A percentile compares a stretch with the other conserved stretches of the same genome.
Conservation (phyloP, 2,113 vertebrate genomes). For the Tachycineta bicolor region DNA sequence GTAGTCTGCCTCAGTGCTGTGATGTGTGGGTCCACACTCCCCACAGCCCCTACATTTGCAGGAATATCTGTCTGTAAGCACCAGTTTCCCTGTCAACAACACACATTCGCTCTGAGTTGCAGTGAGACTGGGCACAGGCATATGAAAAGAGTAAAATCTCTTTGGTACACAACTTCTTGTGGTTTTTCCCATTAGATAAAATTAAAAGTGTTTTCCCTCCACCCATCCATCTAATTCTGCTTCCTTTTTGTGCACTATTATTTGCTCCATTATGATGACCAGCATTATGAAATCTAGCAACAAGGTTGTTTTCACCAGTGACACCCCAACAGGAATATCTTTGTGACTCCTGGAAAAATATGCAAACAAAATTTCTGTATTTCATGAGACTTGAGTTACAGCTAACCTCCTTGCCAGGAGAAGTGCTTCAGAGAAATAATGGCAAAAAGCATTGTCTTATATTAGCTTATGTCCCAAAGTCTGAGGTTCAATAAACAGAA, state of each 20-base stretch:
- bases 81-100: background rate
- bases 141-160: background rate
- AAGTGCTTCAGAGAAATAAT: background rate
- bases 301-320: background rate
- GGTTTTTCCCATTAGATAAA: background rate
- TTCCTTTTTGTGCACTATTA: background rate
- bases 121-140: fast-evolving
- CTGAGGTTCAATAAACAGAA: background rate
- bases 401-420: background rate
- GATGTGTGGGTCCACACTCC: background rate
- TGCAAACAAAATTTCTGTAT: background rate
- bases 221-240: background rate
- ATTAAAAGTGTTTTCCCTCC: background rate
- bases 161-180: background rate
- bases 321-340: background rate
- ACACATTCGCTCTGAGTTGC: background rate
- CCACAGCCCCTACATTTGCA: background rate
- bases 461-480: background rate
- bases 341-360: background rate
- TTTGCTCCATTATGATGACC: background rate
- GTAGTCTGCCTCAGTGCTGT: fast-evolving
- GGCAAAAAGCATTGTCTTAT: background rate
- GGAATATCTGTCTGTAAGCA: background rate
- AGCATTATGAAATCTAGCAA: background rate
- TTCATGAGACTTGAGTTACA: background rate